Percentiles rank a stretch among this genome's conserved stretches.
These are phyloP conservation scores for Scaptodrosophila latifasciaeformis DNA, from an alignment of 2,888 invertebrate genomes.

Conservation along the genomic window DNA sequence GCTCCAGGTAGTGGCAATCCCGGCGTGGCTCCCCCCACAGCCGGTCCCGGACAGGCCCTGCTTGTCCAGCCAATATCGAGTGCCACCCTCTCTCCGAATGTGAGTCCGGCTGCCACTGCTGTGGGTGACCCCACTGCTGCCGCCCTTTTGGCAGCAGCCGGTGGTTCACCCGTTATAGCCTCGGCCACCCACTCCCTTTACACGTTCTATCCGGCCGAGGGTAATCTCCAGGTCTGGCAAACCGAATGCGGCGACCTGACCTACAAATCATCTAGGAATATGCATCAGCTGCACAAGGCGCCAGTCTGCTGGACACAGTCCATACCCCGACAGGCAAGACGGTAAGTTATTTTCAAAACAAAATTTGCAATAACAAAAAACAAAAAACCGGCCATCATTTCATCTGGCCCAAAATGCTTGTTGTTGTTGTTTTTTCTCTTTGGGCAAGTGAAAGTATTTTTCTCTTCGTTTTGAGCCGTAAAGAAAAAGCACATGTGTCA, in stretches of 20 bases:
- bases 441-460: conserved; percentile 51
- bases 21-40: conserved; percentile 27
- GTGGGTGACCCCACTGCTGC: conserved; percentile 54
- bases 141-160: conserved; percentile 59
- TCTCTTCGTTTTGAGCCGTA: conserved; percentile 32
- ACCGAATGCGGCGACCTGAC: conserved; percentile 74
- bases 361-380: neutral
- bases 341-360: conserved; percentile 61
- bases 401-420: conserved; percentile 33
- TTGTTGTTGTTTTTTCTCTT: neutral
- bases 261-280: conserved; percentile 74
- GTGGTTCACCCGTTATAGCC: conserved; percentile 71
- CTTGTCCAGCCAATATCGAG: conserved; percentile 72
- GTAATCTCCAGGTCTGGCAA: conserved; percentile 75
- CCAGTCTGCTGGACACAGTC: conserved; percentile 75
- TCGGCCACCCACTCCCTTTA: conserved; percentile 74
- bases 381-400: conserved; percentile 41
- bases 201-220: conserved; percentile 75
- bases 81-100: conserved; percentile 62
- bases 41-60: conserved; percentile 64
- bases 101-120: conserved; percentile 48
- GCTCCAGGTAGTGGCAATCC: conserved; percentile 28
- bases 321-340: conserved; percentile 75
- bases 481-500: conserved; percentile 13
- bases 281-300: conserved; percentile 74